A percentile compares a stretch with the other conserved stretches of the same genome.
These are phyloP conservation scores for Colletes collaris DNA, from an alignment of 2,888 invertebrate species.

Conservation along the genomic window DNA sequence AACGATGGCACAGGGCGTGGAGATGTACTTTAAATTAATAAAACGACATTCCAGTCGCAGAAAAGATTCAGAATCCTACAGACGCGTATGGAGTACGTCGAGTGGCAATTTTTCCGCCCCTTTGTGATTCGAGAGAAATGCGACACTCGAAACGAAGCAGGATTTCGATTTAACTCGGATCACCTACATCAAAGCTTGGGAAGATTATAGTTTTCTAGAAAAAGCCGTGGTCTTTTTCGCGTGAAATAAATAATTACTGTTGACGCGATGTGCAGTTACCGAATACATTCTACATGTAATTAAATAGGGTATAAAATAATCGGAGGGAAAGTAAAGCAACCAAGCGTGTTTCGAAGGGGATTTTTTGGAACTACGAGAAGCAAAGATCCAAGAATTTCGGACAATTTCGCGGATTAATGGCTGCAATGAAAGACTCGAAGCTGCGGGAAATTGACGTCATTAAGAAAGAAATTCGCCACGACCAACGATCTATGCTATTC, in stretches of 20 bases:
- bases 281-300: too few species aligned
- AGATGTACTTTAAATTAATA: conserved; percentile 21
- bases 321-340: too few species aligned
- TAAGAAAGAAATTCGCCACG: conserved; percentile 19
- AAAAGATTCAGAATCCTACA: conserved; percentile 1
- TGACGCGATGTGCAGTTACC: too few species aligned
- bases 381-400: neutral
- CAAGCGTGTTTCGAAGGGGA: too few species aligned
- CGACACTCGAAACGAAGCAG: neutral
- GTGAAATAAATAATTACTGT: too few species aligned
- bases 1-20: neutral
- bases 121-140: neutral
- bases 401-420: conserved; percentile 44
- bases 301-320: too few species aligned
- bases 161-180: neutral
- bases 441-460: conserved; percentile 15
- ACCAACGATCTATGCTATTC: neutral
- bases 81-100: neutral
- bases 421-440: conserved; percentile 20
- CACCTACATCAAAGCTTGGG: too few species aligned
- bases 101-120: conserved; percentile 3
- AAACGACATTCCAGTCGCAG: conserved; percentile 18
- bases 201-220: too few species aligned
- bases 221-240: too few species aligned
- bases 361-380: too few species aligned